Base-by-base conservation (phyloP, 2,888 invertebrate genomes). In the Pegoplata infirma region DNA sequence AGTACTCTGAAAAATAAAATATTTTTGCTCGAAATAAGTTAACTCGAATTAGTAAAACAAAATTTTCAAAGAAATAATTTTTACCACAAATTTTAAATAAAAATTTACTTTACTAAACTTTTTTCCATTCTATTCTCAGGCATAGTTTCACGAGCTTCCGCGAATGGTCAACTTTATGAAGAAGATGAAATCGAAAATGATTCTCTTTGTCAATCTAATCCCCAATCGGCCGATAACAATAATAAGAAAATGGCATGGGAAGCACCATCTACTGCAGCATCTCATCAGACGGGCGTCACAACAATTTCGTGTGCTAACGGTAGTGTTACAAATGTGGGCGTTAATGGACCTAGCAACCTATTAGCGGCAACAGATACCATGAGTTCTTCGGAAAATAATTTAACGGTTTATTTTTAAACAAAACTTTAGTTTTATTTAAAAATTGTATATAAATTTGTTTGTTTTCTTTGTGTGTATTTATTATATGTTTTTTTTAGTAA, bases 391-490 rank as follows among this genome's bases (percentile, higher is more conserved):
- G 92, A 92, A 83, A 92, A 91, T 86, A 92, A 92, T 87, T 87
- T 92, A 83, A 92, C 92, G 53, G 92, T 92, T 73, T 92, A 92
- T 86, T 92, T 92, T 87, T 92, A 89, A 88, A 49, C 28, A 28
- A n/a, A n/a, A n/a, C n/a, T 47, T 32, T 47, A 32, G 84, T 36
- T 67, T 55, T 55, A 23, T 61, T 21, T 44, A 12, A 17, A 2
- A 17, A 16, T 61, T 71, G 64, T 66, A 56, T 23, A 68, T 44
- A 61, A 63, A 19, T 2, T 47, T 58, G 40, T 73, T 61, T 68
- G 23, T 74, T 53, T 61, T 47, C 23, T 47, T 71, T 71, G 47
- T 72, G 64, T 47, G 40, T 77, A 67, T 49, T 46, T 66, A 61
- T 66, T 5, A 66, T n/a, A n/a, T 21, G n/a, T 56, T 28, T n/a